Percentiles rank a stretch among this genome's conserved stretches.
Conservation (phyloP, 2,888 invertebrate genomes). For the Euclidia mi region DNA sequence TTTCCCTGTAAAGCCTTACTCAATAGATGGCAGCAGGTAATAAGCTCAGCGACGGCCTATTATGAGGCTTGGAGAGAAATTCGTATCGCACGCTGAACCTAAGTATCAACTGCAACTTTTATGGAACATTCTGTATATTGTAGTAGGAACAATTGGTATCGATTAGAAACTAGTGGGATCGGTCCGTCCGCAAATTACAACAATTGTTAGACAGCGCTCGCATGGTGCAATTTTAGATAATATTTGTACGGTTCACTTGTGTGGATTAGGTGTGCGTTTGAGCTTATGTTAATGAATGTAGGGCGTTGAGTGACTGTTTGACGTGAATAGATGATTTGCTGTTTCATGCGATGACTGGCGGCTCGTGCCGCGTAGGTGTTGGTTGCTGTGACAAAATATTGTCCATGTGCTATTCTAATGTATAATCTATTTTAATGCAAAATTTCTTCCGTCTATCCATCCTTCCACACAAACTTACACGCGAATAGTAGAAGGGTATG, state of each 20-base stretch:
- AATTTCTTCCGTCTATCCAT: no score
- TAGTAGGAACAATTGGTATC: conserved; percentile 76
- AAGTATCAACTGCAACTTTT: conserved; percentile 80
- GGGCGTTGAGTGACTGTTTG: no score
- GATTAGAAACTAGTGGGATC: conserved; percentile 76
- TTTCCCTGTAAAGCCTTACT: conserved; percentile 88
- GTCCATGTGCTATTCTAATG: no score
- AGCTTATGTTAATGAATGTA: no score
- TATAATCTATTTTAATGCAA: no score
- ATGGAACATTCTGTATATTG: conserved; percentile 71
- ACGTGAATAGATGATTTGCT: no score
- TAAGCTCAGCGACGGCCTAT: conserved; percentile 88
- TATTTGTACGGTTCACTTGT: conserved; percentile 17
- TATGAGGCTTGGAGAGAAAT: conserved; percentile 81
- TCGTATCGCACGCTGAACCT: conserved; percentile 77
- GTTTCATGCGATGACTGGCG: no score
- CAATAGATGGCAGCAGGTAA: conserved; percentile 88
- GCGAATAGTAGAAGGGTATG: no score
- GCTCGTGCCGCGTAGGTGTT: no score
- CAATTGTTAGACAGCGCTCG: conserved; percentile 66
- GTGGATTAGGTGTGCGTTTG: no score
- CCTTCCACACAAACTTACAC: no score
- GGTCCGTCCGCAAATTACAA: conserved; percentile 77
- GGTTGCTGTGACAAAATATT: no score
- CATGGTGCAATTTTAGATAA: conserved; percentile 30